Evolutionary conservation across 2,797 vertebrate species (phyloP), one percentile per base, ranked within the genome.

Genomic region (Rhynchonycteris naso): DNA sequence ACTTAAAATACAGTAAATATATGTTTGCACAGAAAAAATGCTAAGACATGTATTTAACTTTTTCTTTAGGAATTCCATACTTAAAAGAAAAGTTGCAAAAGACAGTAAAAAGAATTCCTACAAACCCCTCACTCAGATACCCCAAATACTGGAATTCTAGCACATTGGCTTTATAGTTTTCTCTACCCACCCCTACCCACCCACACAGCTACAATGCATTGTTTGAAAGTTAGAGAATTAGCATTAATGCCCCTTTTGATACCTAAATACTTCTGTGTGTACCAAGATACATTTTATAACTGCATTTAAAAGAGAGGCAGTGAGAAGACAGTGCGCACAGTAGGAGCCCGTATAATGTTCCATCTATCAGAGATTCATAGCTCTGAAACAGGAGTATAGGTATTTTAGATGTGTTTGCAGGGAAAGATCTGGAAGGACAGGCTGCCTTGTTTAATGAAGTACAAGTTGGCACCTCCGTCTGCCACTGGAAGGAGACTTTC

Each of bases 61-160:
- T 80, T 92, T 88, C 78, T 90, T 86, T 28, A 91, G 69, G 75
- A 90, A 88, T 52, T 69, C 69, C 38, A 66, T 15, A 90, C 0
- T 38, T 35, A 79, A 0, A 0, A 79, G 59, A 75, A 92, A 92
- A 88, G 68, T 59, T 81, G 13, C 22, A 33, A 59, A 71, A 71
- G 61, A 76, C 1, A 56, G 33, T 72, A 82, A 76, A 58, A 74
- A 30, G 4, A 90, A 71, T 54, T 68, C 24, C 68, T n/a, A 76
- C 5, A 71, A 35, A 85, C 4, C 16, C 66, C 71, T 91, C 61
- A 72, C 10, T 12, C 21, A 66, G 54, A 90, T 35, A 88, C 38
- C 72, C 75, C n/a, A 84, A 75, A 93, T 69, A 50, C 24, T 16
- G 86, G 33, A 26, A 35, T 85, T 61, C 56, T 52, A 68, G 21